Conservation (phyloP, 2,113 vertebrate species). For the Micronycteris hirsuta region DNA sequence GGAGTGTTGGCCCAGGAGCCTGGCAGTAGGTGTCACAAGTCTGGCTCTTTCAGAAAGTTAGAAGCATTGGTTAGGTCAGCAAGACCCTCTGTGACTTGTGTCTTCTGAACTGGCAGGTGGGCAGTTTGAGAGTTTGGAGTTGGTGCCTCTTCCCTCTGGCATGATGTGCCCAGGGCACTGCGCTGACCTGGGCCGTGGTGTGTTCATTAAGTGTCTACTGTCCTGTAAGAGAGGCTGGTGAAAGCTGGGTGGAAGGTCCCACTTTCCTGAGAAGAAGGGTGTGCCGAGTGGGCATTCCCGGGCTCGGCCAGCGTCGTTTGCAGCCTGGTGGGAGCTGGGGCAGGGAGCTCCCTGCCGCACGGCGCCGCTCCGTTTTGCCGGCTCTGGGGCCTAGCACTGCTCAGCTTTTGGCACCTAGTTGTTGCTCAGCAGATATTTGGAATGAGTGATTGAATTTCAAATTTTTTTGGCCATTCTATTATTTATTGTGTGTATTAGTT, state of each 20-base stretch:
- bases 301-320: rapidly evolving
- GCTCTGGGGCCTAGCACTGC: background rate
- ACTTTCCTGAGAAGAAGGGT: background rate
- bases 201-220: rapidly evolving
- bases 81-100: background rate
- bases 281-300: background rate
- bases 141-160: background rate
- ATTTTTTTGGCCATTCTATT: background rate
- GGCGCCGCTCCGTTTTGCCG: rapidly evolving
- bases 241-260: background rate
- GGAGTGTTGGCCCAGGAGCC: background rate
- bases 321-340: rapidly evolving
- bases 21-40: background rate
- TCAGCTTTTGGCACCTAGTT: rapidly evolving
- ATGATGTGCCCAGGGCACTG: rapidly evolving
- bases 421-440: background rate
- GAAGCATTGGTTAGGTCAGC: background rate
- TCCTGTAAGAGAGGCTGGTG: rapidly evolving
- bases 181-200: background rate
- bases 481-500: background rate
- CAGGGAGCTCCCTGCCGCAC: background rate
- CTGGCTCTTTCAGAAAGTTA: background rate
- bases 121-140: background rate
- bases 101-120: background rate
- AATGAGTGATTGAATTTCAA: background rate